Evolutionary conservation across 2,797 vertebrate genomes (phyloP).

Genomic region (Borostomias antarcticus): DNA sequence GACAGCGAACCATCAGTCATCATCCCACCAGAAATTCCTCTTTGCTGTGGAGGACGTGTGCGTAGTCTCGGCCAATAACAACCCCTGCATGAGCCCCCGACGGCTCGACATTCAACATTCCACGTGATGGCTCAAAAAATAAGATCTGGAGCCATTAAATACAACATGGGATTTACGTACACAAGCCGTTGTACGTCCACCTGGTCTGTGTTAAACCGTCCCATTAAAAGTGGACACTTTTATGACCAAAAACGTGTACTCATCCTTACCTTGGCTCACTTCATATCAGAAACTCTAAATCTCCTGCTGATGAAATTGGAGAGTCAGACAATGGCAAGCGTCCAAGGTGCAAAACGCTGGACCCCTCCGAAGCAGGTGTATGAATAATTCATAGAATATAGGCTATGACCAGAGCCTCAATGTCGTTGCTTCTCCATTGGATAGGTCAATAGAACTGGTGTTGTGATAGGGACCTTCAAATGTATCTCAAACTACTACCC

Average conservation of each 20-base stretch:
- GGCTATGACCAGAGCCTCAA: not conserved
- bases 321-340: slow-evolving; percentile 10
- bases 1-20: slow-evolving; percentile 42
- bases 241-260: slow-evolving; percentile 33
- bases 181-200: slow-evolving; percentile 40
- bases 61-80: slow-evolving; percentile 41
- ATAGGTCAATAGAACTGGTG: not conserved
- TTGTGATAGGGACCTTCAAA: not conserved
- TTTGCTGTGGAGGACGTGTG: slow-evolving; percentile 1
- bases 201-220: slow-evolving; percentile 51
- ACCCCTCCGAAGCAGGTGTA: not conserved
- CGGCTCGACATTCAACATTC: slow-evolving; percentile 37
- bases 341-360: not conserved
- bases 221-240: slow-evolving; percentile 40
- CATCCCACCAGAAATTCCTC: slow-evolving; percentile 37
- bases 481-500: slow-evolving; percentile 10
- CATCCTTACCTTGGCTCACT: slow-evolving; percentile 42
- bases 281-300: slow-evolving; percentile 34
- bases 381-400: slow-evolving; percentile 6
- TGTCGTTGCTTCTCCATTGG: not conserved
- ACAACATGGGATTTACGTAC: slow-evolving; percentile 41
- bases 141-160: slow-evolving; percentile 50
- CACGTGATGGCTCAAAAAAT: slow-evolving; percentile 48
- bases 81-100: slow-evolving; percentile 28
- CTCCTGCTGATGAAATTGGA: not conserved